Evolutionary conservation across 2,113 vertebrate genomes (phyloP).

Genomic region (Rhinopomastus cyanomelas): DNA sequence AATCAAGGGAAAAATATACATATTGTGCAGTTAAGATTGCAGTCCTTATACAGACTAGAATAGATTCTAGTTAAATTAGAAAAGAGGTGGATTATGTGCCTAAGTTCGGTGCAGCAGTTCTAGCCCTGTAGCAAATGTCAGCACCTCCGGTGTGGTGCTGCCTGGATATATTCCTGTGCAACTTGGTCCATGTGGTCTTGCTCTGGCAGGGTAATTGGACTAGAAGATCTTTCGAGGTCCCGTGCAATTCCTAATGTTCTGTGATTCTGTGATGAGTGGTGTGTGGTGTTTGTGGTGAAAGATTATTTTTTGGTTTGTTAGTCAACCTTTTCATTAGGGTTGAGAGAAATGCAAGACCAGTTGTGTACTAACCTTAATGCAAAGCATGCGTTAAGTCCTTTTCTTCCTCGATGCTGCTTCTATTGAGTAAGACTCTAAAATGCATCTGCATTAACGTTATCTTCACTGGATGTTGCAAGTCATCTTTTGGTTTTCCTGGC

Average conservation of each 20-base stretch:
- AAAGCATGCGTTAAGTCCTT: background rate
- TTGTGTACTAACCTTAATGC: background rate
- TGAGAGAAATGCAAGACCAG: background rate
- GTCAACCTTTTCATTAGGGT: background rate
- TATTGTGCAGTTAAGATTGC: slow-evolving; percentile 47
- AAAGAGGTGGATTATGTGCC: slow-evolving; percentile 16
- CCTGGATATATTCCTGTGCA: no score
- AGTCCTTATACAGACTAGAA: slow-evolving; percentile 39
- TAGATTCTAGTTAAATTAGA: slow-evolving; percentile 52
- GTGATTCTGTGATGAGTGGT: background rate
- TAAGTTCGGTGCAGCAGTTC: slow-evolving; percentile 4
- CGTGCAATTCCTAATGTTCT: no score
- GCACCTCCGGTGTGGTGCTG: no score
- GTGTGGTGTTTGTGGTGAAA: background rate
- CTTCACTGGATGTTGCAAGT: background rate
- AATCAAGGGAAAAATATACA: slow-evolving; percentile 67
- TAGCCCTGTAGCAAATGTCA: slow-evolving; percentile 12
- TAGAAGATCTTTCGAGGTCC: no score
- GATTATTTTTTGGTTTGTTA: slow-evolving; percentile 18
- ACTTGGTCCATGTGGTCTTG: no score
- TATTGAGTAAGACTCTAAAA: background rate
- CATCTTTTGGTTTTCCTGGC: background rate
- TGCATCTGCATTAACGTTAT: background rate
- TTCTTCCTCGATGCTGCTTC: rapidly evolving
- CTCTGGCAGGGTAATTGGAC: no score